phyloP scores from a whole-genome alignment of 2,888 invertebrate genomes.

The Agrochola macilenta region DNA sequence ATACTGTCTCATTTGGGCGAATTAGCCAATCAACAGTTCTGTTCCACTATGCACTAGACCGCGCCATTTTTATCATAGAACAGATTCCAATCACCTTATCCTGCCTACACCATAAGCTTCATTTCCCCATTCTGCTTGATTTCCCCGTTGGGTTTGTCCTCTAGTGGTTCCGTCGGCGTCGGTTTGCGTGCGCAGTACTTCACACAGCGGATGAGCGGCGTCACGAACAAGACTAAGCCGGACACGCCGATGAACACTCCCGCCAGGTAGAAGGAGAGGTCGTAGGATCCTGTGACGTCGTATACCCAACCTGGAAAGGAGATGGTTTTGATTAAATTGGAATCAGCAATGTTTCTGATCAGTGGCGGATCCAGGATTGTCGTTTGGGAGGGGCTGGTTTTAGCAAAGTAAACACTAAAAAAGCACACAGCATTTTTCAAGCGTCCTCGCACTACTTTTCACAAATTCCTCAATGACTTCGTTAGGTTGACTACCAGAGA shows the following conservation, averaged over 20 bases:
- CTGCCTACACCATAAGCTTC: slow-evolving; percentile 62
- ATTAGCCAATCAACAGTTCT: not conserved
- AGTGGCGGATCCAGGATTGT: too few species aligned
- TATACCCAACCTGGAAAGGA: slow-evolving; percentile 93
- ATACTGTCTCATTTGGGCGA: not conserved
- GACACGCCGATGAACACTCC: slow-evolving; percentile 95
- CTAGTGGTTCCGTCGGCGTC: not conserved
- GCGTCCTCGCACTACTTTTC: too few species aligned
- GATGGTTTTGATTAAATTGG: not conserved
- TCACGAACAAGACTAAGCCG: slow-evolving; percentile 91
- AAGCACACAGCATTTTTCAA: too few species aligned
- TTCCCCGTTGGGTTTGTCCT: slow-evolving; percentile 64
- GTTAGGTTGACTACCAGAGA: too few species aligned
- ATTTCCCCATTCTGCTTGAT: slow-evolving; percentile 72
- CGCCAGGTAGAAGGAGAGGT: slow-evolving; percentile 95
- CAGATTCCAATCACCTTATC: not conserved
- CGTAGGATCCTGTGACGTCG: slow-evolving; percentile 94
- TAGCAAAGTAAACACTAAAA: too few species aligned
- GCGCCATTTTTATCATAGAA: not conserved
- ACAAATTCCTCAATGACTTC: too few species aligned
- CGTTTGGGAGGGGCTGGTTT: too few species aligned
- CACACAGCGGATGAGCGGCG: slow-evolving; percentile 72
- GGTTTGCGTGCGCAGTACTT: slow-evolving; percentile 45
- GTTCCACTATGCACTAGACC: too few species aligned
- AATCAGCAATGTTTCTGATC: not conserved